Base-by-base conservation (phyloP, 2,797 vertebrate species). In the Argyrosomus regius region DNA sequence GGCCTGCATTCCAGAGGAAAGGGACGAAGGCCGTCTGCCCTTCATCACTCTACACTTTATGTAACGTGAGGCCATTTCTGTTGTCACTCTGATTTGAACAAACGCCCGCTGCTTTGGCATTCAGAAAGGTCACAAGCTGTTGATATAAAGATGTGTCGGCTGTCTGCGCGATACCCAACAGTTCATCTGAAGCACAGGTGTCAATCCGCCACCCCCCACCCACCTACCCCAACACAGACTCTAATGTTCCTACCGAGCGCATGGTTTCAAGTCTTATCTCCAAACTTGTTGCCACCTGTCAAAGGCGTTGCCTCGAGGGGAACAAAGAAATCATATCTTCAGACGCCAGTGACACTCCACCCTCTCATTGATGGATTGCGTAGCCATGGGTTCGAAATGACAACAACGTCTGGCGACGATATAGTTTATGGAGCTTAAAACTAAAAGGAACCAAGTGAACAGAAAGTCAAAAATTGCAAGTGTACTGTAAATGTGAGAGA, bases 61-160 rank as follows among this genome's bases (percentile, higher is more conserved):
- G 49, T 72, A 65, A 78, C 11, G 26, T 6, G 1, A 17, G 22
- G 60, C 57, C 71, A 52, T 78, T 62, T 43, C 56, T 58, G 73
- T 62, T 48, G 71, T 71, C 35, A 3, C 83, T 83, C 48, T 73
- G 71, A 89, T 86, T 82, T 31, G 61, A 86, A 80, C 78, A 84
- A 90, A 84, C 18, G 39, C 28, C 54, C 76, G 50, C 79, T 1
- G 14, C 67, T 61, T 41, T 78, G 89, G 81, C 87, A 79, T 90
- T 87, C 84, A 17, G 53, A 92, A 92, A 93, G 89, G 91, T 92
- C 88, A 91, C 82, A 63, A 73, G 83, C 83, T 59, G 79, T 82
- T 88, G 88, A 87, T 88, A 63, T 68, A 59, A 84, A 87, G 84
- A 83, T 56, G 81, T 26, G 75, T 73, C 12, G 28, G 45, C 60